Evolutionary conservation across 2,113 vertebrate genomes (phyloP).

Genomic region (Melanotaenia duboulayi): DNA sequence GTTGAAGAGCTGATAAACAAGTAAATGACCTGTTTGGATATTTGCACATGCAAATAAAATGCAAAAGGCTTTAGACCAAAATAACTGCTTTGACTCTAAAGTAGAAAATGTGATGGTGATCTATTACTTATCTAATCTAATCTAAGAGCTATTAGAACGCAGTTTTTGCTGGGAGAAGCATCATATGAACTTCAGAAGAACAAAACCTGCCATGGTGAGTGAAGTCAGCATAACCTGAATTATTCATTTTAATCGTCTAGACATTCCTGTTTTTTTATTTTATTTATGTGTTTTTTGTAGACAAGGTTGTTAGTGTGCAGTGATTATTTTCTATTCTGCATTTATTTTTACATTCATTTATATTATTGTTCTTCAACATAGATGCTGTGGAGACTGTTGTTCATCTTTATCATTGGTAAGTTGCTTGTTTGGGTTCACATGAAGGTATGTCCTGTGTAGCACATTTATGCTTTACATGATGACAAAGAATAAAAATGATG

Average conservation of each 20-base stretch:
- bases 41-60: background rate
- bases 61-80: background rate
- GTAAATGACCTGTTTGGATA: no score
- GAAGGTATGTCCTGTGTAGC: background rate
- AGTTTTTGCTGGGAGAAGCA: background rate
- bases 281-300: background rate
- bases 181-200: background rate
- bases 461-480: background rate
- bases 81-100: background rate
- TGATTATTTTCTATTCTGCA: background rate
- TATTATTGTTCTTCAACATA: background rate
- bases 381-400: constrained; percentile 30
- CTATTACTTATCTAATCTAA: no score
- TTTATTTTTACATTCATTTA: background rate
- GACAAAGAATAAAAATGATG: background rate
- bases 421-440: background rate
- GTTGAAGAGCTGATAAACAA: no score
- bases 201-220: constrained; percentile 1
- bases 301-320: background rate
- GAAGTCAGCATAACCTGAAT: background rate
- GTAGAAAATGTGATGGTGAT: no score
- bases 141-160: fast-evolving
- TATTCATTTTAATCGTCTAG: background rate
- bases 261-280: background rate
- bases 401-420: constrained; percentile 30